Percentiles rank a stretch among this genome's conserved stretches.
phyloP scores from a whole-genome alignment of 2,888 invertebrate species.

The Machimus atricapillus region DNA sequence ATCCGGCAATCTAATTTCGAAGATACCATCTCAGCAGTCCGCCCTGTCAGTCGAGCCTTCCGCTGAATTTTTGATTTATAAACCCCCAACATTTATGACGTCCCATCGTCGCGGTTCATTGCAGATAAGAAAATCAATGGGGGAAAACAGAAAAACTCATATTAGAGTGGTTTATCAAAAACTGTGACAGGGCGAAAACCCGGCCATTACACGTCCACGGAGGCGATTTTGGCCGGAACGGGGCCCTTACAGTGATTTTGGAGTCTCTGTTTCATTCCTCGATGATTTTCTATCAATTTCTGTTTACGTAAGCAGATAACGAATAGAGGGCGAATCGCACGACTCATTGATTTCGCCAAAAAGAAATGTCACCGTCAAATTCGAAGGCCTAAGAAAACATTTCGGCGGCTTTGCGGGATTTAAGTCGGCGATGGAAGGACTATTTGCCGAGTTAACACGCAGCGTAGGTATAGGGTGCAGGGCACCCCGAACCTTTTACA shows the following conservation, averaged over 20 bases:
- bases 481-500: not conserved
- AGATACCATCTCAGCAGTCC: not conserved
- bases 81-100: slow-evolving; percentile 13
- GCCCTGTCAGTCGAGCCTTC: not conserved
- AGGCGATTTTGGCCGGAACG: not conserved
- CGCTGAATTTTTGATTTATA: not conserved
- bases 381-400: not conserved
- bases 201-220: not conserved
- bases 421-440: not conserved
- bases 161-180: slow-evolving; percentile 23
- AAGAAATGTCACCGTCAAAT: not conserved
- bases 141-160: slow-evolving; percentile 8
- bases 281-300: slow-evolving; percentile 11
- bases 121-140: slow-evolving; percentile 4
- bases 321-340: not conserved
- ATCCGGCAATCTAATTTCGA: slow-evolving; percentile 10
- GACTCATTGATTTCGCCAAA: not conserved
- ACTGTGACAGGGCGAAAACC: not conserved
- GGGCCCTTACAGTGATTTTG: not conserved
- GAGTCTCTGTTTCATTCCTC: not conserved
- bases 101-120: not conserved
- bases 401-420: not conserved
- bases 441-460: not conserved
- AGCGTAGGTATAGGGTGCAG: not conserved
- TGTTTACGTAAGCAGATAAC: slow-evolving; percentile 24